Evolutionary conservation across 2,888 invertebrate genomes (phyloP).

Genomic region (Aelia acuminata): DNA sequence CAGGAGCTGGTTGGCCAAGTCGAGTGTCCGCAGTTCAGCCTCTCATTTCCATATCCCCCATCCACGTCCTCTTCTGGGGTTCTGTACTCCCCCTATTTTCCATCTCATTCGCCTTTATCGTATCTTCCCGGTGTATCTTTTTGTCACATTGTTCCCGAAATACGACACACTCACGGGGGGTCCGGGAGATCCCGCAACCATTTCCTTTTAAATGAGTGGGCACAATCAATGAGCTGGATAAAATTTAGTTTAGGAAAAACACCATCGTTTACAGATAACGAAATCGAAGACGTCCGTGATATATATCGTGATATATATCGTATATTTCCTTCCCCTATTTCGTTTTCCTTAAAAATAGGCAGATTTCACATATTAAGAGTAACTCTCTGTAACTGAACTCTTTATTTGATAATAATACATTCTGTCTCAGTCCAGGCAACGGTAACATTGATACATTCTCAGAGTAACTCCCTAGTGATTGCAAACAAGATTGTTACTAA

Average conservation of each 20-base stretch:
- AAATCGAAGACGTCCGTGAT: not conserved
- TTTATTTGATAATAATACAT: too few species aligned
- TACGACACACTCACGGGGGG: not conserved
- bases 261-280: not conserved
- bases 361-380: too few species aligned
- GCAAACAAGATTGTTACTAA: too few species aligned
- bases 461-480: too few species aligned
- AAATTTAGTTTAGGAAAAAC: not conserved
- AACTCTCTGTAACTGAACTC: too few species aligned
- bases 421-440: too few species aligned
- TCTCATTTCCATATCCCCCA: constrained; percentile 8
- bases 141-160: constrained; percentile 29
- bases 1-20: constrained; percentile 3
- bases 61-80: not conserved
- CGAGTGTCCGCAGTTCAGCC: constrained; percentile 22
- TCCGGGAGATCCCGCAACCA: not conserved
- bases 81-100: constrained; percentile 12
- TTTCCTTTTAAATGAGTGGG: constrained; percentile 21
- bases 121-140: constrained; percentile 28
- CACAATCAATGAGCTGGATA: not conserved
- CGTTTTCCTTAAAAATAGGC: too few species aligned
- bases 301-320: too few species aligned
- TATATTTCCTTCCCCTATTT: too few species aligned
- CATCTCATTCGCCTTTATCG: constrained; percentile 36
- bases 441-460: too few species aligned